These are phyloP conservation scores for Dasypogon diadema DNA, from an alignment of 2,888 invertebrate genomes.

Conservation along the genomic window DNA sequence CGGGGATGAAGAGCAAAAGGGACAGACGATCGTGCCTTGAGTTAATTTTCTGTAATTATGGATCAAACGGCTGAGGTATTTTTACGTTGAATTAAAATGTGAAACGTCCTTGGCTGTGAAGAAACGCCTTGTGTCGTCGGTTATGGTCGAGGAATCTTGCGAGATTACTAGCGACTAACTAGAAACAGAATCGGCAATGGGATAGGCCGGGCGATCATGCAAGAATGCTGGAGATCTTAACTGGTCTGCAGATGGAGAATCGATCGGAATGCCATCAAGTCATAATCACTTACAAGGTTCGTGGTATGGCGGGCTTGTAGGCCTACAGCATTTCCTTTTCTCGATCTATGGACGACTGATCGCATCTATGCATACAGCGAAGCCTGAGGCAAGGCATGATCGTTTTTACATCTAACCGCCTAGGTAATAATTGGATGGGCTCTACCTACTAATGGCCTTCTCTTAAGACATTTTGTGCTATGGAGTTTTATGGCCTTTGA, in stretches of 20 bases:
- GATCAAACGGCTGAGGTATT: constrained; percentile 18
- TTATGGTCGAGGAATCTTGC: background rate
- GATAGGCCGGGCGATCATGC: background rate
- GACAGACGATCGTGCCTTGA: background rate
- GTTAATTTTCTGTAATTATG: constrained; percentile 43
- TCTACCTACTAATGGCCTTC: constrained; percentile 17
- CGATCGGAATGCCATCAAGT: constrained; percentile 44
- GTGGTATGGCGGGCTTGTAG: background rate
- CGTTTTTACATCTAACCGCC: constrained; percentile 22
- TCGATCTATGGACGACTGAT: background rate
- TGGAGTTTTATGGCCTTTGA: too few species aligned
- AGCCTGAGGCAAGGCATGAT: constrained; percentile 18
- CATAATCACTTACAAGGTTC: constrained; percentile 39
- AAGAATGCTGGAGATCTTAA: background rate
- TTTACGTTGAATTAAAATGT: constrained; percentile 17
- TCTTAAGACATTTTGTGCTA: background rate
- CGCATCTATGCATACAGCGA: constrained; percentile 20
- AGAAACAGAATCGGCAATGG: background rate
- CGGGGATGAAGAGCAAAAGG: background rate
- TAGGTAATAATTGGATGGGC: constrained; percentile 12
- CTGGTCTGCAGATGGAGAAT: constrained; percentile 1
- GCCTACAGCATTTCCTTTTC: constrained; percentile 17
- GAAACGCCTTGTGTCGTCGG: background rate
- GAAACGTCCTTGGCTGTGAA: constrained; percentile 29
- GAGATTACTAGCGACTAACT: background rate